Evolutionary conservation across 2,888 invertebrate species (phyloP).

Genomic region (Cephus rjabovi): DNA sequence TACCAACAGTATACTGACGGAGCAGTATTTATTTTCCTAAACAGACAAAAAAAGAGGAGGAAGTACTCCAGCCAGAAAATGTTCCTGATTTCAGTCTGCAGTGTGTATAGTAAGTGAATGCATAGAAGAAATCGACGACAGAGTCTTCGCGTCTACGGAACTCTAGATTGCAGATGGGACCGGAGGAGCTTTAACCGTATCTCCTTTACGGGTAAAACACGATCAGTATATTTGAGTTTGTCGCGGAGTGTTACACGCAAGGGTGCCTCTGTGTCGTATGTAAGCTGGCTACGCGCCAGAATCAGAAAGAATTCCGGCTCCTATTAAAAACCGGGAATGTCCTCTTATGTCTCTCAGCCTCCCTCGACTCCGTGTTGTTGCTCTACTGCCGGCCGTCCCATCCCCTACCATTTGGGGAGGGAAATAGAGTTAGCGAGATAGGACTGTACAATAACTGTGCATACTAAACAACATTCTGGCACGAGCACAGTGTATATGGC

Average conservation of each 20-base stretch:
- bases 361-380: slow-evolving; percentile 16
- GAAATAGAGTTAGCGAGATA: slow-evolving; percentile 24
- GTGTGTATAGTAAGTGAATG: background rate
- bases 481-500: background rate
- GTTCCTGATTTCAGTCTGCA: background rate
- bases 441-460: slow-evolving; percentile 15
- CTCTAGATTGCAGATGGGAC: background rate
- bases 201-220: slow-evolving; percentile 23
- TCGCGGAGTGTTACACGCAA: slow-evolving; percentile 44
- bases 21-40: background rate
- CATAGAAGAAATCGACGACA: background rate
- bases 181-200: background rate
- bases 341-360: slow-evolving; percentile 40
- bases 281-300: slow-evolving; percentile 48
- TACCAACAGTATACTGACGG: background rate
- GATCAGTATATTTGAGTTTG: slow-evolving; percentile 47
- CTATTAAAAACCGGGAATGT: slow-evolving; percentile 52
- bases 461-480: slow-evolving; percentile 21
- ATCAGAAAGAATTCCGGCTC: slow-evolving; percentile 45
- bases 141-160: background rate
- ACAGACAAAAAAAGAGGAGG: background rate
- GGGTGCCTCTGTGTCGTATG: slow-evolving; percentile 32
- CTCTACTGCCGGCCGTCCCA: slow-evolving; percentile 5
- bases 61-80: background rate
- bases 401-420: slow-evolving; percentile 9